Evolutionary conservation across 2,888 invertebrate species (phyloP), one percentile per base, ranked within the genome.

Genomic region (Aplocera efformata): DNA sequence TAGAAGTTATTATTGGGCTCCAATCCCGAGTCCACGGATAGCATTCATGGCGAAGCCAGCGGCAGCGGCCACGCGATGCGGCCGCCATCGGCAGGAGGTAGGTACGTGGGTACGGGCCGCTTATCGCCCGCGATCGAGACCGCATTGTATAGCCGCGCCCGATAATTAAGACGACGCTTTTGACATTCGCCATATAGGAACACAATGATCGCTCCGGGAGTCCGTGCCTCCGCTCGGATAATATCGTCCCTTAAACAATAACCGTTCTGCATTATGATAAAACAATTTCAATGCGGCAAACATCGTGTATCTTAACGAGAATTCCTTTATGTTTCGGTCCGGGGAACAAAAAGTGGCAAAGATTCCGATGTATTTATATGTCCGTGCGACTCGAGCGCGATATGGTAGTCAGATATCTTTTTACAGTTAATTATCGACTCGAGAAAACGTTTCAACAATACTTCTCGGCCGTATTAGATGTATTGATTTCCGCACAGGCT

Each of bases 141-240:
- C 73, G 83, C 82, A 85, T 86, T 88, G 88, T 86, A 75, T 78
- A 63, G 79, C 80, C 76, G 80, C 79, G 73, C 79, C 82, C 77
- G 88, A 86, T 88, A 86, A 88, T 86, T 86, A 88, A 88, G 88
- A 86, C 86, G 84, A 86, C 81, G 83, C 75, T 86, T 88, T 86
- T 88, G 88, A 88, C 86, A 85, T 84, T 86, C 83, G 76, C 88
- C 86, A 82, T 88, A 88, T 85, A 86, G 80, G 86, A 85, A 83
- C 79, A 88, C 86, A 88, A 88, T 86, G 84, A 85, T 74, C 81
- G 85, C 85, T 79, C 76, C 84, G 77, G 83, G 84, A 83, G 79
- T 67, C 70, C 61, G 62, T 42, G 65, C 63, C 60, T 61, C 65
- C 68, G 71, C 65, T 73, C 73, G 81, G 84, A 86, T 85, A 79